phyloP scores from a whole-genome alignment of 2,797 vertebrate genomes.

The Micrastur ruficollis region DNA sequence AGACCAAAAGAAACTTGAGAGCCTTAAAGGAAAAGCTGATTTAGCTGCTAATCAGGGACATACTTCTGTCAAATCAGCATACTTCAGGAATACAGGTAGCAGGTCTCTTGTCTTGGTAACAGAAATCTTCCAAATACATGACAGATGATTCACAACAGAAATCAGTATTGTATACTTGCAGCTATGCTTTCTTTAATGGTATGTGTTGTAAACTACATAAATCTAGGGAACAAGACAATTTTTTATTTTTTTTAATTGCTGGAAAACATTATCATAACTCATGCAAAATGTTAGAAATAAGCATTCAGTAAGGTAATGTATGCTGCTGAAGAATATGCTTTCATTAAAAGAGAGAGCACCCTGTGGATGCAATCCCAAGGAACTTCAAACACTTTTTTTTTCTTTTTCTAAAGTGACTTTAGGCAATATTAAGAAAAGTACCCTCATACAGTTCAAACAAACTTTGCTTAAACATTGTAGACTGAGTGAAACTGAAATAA shows the following conservation, averaged over 20 bases:
- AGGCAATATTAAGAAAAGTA: neutral
- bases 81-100: neutral
- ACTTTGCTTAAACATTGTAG: neutral
- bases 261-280: neutral
- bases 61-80: neutral
- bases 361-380: neutral
- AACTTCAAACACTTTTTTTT: neutral
- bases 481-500: neutral
- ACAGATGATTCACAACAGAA: neutral
- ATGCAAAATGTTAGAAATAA: neutral
- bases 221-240: neutral
- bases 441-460: neutral
- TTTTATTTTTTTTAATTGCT: neutral
- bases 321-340: neutral
- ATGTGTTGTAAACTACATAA: neutral
- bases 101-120: neutral
- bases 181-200: neutral
- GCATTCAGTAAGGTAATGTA: neutral
- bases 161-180: neutral
- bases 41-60: neutral
- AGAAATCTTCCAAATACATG: neutral
- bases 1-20: neutral
- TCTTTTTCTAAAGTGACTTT: neutral
- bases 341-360: neutral
- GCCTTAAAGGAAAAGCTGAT: neutral